phyloP scores from a whole-genome alignment of 2,888 invertebrate species.

The Mythimna lalbum region DNA sequence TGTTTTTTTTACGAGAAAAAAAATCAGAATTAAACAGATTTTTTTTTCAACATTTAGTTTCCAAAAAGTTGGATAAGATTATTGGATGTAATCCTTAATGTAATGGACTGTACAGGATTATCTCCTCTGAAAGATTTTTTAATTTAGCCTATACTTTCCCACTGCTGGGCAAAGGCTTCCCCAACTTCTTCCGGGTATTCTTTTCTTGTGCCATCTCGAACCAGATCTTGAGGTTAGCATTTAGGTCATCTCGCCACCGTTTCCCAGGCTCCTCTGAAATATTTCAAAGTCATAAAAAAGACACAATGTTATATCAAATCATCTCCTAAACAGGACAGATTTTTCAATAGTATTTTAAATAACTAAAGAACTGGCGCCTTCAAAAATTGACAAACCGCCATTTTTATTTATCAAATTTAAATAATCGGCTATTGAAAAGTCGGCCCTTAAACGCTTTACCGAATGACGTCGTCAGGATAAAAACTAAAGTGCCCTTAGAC shows the following conservation, averaged over 20 bases:
- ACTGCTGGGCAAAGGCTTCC: too few species aligned
- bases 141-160: too few species aligned
- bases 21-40: too few species aligned
- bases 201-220: too few species aligned
- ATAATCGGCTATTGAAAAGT: neutral
- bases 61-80: neutral
- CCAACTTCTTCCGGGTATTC: too few species aligned
- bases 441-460: neutral
- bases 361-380: neutral
- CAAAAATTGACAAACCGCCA: neutral
- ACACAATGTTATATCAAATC: slow-evolving; percentile 10
- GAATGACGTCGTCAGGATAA: slow-evolving; percentile 20
- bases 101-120: neutral
- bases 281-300: neutral
- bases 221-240: too few species aligned
- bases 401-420: neutral
- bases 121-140: neutral
- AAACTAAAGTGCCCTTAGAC: slow-evolving; percentile 60
- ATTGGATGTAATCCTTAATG: neutral
- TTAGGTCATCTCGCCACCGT: too few species aligned
- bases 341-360: neutral
- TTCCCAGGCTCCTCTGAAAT: neutral
- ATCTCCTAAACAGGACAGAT: neutral
- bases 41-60: neutral
- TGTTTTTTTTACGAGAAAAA: too few species aligned